Evolutionary conservation across 2,113 vertebrate genomes (phyloP).

Genomic region (Perca fluviatilis): DNA sequence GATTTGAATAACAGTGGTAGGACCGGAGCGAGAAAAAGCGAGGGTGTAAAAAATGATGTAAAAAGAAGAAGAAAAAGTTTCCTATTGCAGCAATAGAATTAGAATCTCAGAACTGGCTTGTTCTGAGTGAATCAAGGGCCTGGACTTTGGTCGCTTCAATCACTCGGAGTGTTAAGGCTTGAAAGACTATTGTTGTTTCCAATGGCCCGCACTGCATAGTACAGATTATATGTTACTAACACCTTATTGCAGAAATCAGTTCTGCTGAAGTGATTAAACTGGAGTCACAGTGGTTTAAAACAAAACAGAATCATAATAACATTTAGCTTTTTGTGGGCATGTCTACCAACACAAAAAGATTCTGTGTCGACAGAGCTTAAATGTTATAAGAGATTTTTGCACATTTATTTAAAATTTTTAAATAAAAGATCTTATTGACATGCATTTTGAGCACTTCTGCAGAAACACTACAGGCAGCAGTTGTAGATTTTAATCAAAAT

Average conservation of each 20-base stretch:
- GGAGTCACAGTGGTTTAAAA: neutral
- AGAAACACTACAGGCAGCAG: neutral
- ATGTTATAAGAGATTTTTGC: neutral
- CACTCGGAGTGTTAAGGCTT: conserved; percentile 41
- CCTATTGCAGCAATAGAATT: too few relatives aligned
- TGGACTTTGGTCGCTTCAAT: conserved; percentile 69
- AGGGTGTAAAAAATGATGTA: conserved; percentile 1
- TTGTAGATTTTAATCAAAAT: neutral
- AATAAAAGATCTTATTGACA: neutral
- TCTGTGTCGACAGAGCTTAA: too few relatives aligned
- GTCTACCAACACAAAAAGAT: neutral
- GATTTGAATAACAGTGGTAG: conserved; percentile 65
- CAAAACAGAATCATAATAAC: neutral
- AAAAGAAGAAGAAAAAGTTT: too few relatives aligned
- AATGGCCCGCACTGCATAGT: conserved; percentile 18
- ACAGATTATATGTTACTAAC: conserved; percentile 26
- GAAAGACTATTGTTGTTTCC: conserved; percentile 69
- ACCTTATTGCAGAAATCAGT: conserved; percentile 18
- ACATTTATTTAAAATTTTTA: neutral
- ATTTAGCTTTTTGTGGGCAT: neutral
- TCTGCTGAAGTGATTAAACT: conserved; percentile 6
- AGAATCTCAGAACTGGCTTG: neutral
- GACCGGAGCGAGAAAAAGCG: conserved; percentile 33
- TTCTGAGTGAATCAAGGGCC: conserved; percentile 16
- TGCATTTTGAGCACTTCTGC: neutral